Conservation (phyloP, 2,797 vertebrate species). For the Acanthiza pusilla region DNA sequence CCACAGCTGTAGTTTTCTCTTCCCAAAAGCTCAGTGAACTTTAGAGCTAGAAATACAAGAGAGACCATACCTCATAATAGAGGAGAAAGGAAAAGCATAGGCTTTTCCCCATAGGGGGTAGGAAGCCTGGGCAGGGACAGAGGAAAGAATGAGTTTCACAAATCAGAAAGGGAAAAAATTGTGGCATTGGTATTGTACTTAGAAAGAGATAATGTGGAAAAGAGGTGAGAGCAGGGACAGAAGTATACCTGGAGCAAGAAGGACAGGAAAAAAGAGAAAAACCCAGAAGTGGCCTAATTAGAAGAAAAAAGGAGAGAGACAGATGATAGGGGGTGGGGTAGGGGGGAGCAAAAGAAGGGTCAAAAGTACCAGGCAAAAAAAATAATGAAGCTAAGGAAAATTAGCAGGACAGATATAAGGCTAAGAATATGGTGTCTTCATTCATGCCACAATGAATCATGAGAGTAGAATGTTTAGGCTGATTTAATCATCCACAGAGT, state of each 20-base stretch:
- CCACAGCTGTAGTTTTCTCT: conserved; percentile 66
- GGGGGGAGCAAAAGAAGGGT: conserved; percentile 46
- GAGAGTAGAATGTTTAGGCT: conserved; percentile 40
- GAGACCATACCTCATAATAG: conserved; percentile 69
- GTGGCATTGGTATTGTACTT: conserved; percentile 69
- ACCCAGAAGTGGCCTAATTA: conserved; percentile 71
- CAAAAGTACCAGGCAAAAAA: conserved; percentile 23
- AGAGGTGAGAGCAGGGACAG: conserved; percentile 62
- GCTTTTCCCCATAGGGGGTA: conserved; percentile 66
- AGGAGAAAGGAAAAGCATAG: conserved; percentile 74
- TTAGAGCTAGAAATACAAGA: conserved; percentile 73
- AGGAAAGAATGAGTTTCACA: conserved; percentile 75
- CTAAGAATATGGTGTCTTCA: conserved; percentile 39
- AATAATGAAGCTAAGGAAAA: conserved; percentile 50
- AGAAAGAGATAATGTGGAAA: conserved; percentile 68
- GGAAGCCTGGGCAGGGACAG: conserved; percentile 73
- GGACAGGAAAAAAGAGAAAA: conserved; percentile 55
- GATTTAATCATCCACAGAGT: conserved; percentile 23
- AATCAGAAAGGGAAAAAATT: conserved; percentile 67
- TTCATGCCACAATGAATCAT: conserved; percentile 28
- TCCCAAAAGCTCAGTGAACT: conserved; percentile 69
- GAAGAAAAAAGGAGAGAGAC: conserved; percentile 48
- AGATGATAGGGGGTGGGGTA: background rate
- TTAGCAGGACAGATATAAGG: conserved; percentile 35
- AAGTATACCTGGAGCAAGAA: conserved; percentile 71